Evolutionary conservation across 2,888 invertebrate genomes (phyloP).

Genomic region (Hypomecis punctinalis): DNA sequence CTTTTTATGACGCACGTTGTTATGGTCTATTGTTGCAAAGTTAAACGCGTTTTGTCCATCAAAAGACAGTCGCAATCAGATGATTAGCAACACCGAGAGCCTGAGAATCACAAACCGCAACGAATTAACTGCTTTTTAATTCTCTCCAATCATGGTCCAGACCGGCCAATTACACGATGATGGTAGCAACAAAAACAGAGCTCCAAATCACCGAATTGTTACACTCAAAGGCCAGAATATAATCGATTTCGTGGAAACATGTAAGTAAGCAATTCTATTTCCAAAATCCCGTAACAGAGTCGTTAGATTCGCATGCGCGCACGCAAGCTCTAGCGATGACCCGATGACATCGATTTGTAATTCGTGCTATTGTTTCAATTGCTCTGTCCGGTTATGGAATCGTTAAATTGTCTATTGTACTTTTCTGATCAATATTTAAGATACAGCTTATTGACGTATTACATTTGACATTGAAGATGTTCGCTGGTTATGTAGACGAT

Average conservation of each 20-base stretch:
- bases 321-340: constrained; percentile 50
- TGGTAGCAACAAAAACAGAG: constrained; percentile 22
- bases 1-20: constrained; percentile 18
- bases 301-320: constrained; percentile 55
- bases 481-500: background rate
- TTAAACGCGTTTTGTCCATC: constrained; percentile 1
- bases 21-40: constrained; percentile 27
- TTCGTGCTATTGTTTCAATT: constrained; percentile 44
- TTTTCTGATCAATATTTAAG: constrained; percentile 10
- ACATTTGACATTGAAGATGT: constrained; percentile 1
- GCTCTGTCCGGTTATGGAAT: constrained; percentile 37
- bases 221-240: constrained; percentile 21
- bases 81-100: constrained; percentile 2
- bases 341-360: constrained; percentile 54
- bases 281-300: constrained; percentile 62
- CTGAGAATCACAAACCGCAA: constrained; percentile 2
- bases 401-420: constrained; percentile 27
- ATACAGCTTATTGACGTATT: constrained; percentile 2
- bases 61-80: constrained; percentile 1
- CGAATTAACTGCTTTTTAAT: constrained; percentile 22
- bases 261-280: constrained; percentile 41
- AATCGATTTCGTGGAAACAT: constrained; percentile 36
- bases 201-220: constrained; percentile 20
- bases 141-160: constrained; percentile 13
- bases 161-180: constrained; percentile 8